Conservation (phyloP, 2,797 vertebrate genomes). For the Sorex maritimensis region DNA sequence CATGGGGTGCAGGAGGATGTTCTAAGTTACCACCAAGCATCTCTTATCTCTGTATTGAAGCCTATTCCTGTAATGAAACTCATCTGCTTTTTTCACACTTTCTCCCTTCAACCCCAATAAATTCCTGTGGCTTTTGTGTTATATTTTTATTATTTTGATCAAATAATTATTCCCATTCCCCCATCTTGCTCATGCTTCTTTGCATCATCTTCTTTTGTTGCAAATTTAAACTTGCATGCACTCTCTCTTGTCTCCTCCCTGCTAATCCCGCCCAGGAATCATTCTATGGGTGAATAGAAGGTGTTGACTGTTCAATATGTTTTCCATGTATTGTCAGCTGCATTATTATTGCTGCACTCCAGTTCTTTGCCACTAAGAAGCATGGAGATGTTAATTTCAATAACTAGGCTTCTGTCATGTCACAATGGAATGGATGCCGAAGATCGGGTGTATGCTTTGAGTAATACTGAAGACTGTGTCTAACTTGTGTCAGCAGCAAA, state of each 20-base stretch:
- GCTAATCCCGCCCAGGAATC: conserved; percentile 42
- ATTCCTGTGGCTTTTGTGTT: conserved; percentile 74
- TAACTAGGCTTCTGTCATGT: conserved; percentile 34
- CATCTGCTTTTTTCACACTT: conserved; percentile 55
- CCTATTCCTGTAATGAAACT: conserved; percentile 42
- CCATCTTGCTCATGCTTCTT: conserved; percentile 58
- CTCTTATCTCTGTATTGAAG: conserved; percentile 43
- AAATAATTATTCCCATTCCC: conserved; percentile 78
- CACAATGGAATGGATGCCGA: conserved; percentile 38
- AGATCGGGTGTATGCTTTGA: conserved; percentile 33
- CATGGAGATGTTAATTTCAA: conserved; percentile 41
- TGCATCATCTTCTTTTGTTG: conserved; percentile 66
- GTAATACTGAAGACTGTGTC: conserved; percentile 46
- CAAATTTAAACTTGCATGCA: conserved; percentile 17
- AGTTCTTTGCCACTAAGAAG: conserved; percentile 32
- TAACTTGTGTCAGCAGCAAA: conserved; percentile 68
- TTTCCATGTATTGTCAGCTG: conserved; percentile 43
- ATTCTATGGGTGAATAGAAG: conserved; percentile 65
- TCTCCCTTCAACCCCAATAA: conserved; percentile 48
- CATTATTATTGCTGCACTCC: conserved; percentile 55
- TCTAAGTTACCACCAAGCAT: conserved; percentile 6
- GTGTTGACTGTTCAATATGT: conserved; percentile 57
- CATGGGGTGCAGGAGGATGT: not conserved
- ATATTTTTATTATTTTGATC: conserved; percentile 55
- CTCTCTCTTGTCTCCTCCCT: not conserved